These are phyloP conservation scores for Carassius gibelio DNA, from an alignment of 2,113 vertebrate genomes.

Conservation along the genomic window DNA sequence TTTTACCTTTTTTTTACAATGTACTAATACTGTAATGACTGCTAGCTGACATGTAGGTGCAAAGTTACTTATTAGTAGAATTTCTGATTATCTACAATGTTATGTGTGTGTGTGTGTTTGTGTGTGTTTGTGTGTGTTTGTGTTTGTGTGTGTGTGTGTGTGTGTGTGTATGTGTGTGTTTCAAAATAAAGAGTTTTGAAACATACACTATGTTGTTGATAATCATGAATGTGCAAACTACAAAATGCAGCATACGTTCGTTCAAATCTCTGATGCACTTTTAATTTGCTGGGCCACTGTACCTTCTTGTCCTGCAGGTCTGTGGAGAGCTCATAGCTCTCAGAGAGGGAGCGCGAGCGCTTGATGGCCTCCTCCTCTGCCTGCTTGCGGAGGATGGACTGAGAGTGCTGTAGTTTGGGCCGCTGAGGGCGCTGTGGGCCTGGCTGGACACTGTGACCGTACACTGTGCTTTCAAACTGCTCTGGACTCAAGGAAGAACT, in stretches of 20 bases:
- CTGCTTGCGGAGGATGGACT: conserved; percentile 95
- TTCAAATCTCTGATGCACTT: not conserved
- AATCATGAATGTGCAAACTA: not conserved
- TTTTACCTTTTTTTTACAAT: no score
- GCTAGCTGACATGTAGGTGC: no score
- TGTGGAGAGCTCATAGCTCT: conserved; percentile 98
- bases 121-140: no score
- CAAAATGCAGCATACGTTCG: not conserved
- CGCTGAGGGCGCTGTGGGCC: conserved; percentile 87
- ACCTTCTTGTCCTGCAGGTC: conserved; percentile 99
- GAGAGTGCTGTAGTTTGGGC: conserved; percentile 93
- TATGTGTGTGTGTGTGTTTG: no score
- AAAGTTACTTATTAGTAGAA: no score
- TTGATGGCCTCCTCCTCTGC: conserved; percentile 98
- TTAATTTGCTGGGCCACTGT: conserved; percentile 17
- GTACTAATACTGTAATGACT: no score
- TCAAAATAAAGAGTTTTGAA: not conserved
- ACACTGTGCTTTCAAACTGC: conserved; percentile 84
- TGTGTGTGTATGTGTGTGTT: no score
- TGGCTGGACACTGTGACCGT: conserved; percentile 80
- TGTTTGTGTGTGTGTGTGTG: no score
- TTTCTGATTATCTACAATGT: no score
- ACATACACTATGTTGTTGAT: not conserved
- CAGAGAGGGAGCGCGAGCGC: conserved; percentile 91
- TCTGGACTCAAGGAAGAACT: conserved; percentile 88